Evolutionary conservation across 2,797 vertebrate genomes (phyloP).

Genomic region (Acipenser transmontanus): DNA sequence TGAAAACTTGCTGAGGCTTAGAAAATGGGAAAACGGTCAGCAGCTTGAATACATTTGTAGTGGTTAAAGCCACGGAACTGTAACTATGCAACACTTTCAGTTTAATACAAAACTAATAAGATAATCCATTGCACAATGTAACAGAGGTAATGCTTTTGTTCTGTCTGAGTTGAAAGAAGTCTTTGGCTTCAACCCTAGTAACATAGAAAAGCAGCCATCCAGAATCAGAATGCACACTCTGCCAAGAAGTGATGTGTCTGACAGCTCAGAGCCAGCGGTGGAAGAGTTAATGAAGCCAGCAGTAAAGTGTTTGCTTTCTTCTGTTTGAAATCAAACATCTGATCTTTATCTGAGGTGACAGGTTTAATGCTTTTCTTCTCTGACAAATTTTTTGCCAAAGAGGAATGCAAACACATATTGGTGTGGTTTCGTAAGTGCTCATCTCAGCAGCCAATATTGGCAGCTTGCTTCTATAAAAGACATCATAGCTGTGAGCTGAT

Average conservation of each 20-base stretch:
- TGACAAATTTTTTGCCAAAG: slow-evolving; percentile 61
- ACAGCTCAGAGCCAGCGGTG: background rate
- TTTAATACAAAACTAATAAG: too few relatives aligned
- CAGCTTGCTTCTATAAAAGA: slow-evolving; percentile 30
- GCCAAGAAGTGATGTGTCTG: slow-evolving; percentile 7
- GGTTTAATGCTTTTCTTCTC: slow-evolving; percentile 75
- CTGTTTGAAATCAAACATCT: slow-evolving; percentile 77
- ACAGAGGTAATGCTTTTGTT: too few relatives aligned
- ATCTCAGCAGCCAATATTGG: slow-evolving; percentile 36
- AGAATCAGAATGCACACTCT: background rate
- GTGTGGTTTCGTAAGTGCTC: slow-evolving; percentile 33
- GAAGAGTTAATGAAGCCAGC: slow-evolving; percentile 40
- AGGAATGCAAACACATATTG: slow-evolving; percentile 63
- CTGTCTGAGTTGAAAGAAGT: too few relatives aligned
- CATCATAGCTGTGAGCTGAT: slow-evolving; percentile 28
- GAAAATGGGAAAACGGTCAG: too few relatives aligned
- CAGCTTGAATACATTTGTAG: too few relatives aligned
- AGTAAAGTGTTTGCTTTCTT: slow-evolving; percentile 56
- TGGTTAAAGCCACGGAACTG: too few relatives aligned
- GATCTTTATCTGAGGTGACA: slow-evolving; percentile 80
- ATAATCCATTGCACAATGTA: too few relatives aligned
- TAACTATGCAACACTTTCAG: too few relatives aligned
- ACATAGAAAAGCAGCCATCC: background rate
- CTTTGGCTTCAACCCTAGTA: background rate
- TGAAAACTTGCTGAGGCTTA: too few relatives aligned